phyloP scores from a whole-genome alignment of 2,113 vertebrate species.

The Helogale parvula region DNA sequence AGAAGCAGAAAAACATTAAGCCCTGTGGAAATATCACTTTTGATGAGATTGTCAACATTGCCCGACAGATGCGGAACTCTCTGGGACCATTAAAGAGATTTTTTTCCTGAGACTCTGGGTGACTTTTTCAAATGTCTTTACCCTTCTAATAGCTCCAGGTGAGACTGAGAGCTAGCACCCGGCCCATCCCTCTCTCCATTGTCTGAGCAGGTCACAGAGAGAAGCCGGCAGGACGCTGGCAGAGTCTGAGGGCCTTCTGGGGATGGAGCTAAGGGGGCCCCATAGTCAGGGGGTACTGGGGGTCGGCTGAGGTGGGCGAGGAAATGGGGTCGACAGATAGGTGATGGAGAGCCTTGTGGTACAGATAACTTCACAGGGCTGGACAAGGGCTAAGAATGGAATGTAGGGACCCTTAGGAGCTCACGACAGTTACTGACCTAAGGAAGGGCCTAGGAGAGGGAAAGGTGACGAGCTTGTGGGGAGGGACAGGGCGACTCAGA shows the following conservation, averaged over 20 bases:
- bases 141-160: conserved; percentile 29
- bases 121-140: conserved; percentile 66
- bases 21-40: no score
- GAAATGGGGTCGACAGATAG: not conserved
- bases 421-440: not conserved
- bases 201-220: conserved; percentile 76
- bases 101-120: conserved; percentile 47
- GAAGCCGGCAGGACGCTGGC: conserved; percentile 69
- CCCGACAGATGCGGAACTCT: no score
- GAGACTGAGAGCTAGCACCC: conserved; percentile 24
- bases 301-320: not conserved
- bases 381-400: not conserved
- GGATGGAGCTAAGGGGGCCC: conserved; percentile 87
- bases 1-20: no score
- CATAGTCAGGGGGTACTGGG: not conserved
- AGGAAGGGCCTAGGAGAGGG: not conserved
- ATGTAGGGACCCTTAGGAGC: not conserved
- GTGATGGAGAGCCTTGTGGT: conserved; percentile 46
- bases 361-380: not conserved
- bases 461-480: not conserved
- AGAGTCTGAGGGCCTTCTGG: conserved; percentile 85
- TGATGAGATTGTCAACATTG: no score
- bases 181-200: conserved; percentile 66
- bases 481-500: conserved; percentile 83
- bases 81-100: no score